phyloP scores from a whole-genome alignment of 2,797 vertebrate species.

The Scyliorhinus canicula region DNA sequence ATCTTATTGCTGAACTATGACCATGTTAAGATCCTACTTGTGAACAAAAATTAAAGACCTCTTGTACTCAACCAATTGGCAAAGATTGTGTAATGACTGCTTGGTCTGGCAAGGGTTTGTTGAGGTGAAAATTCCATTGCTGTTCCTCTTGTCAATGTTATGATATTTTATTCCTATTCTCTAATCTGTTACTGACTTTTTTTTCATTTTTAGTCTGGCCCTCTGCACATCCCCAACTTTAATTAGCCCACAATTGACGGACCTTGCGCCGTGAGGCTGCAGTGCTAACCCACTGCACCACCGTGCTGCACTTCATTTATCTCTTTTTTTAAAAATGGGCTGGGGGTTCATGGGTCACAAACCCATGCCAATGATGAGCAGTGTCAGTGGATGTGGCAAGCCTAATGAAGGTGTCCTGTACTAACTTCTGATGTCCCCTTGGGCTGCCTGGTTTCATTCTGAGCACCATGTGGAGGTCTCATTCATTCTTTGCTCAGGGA shows the following conservation, averaged over 20 bases:
- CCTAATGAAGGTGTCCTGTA: neutral
- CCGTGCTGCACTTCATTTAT: no score
- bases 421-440: neutral
- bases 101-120: neutral
- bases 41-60: neutral
- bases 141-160: neutral
- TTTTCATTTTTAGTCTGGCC: neutral
- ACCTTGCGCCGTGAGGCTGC: no score
- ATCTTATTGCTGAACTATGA: neutral
- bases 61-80: neutral
- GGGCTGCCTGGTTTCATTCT: neutral
- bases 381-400: no score
- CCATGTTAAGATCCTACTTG: neutral
- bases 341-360: neutral
- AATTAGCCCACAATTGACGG: no score
- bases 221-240: no score
- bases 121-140: neutral
- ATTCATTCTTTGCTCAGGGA: neutral
- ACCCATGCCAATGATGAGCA: neutral
- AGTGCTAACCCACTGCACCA: no score
- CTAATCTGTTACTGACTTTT: neutral
- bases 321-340: neutral
- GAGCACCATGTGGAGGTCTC: neutral
- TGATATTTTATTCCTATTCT: neutral
- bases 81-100: neutral